Evolutionary conservation across 1,140 invertebrate species (phyloP).

Genomic region (Papilio helenus): DNA sequence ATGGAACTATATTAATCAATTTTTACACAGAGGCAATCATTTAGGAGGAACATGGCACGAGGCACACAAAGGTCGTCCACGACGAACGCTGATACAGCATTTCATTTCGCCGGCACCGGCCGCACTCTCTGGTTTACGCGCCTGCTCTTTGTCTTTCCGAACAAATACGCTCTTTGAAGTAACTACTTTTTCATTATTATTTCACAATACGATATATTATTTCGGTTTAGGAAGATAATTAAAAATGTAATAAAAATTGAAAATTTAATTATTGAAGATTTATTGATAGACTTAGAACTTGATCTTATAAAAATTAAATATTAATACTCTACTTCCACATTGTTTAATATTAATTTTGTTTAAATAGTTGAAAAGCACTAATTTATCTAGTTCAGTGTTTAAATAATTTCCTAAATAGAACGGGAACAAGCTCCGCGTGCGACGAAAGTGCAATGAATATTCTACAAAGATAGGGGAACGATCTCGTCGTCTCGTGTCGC

Average conservation of each 20-base stretch:
- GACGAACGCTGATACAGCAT: constrained; percentile 65
- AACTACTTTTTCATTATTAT: constrained; percentile 61
- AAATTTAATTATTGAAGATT: neutral
- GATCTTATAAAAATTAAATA: neutral
- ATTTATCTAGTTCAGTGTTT: neutral
- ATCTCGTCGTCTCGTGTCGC: constrained; percentile 68
- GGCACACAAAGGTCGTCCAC: constrained; percentile 60
- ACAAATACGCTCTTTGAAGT: constrained; percentile 63
- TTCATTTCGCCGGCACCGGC: constrained; percentile 70
- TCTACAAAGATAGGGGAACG: constrained; percentile 69
- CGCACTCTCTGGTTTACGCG: constrained; percentile 56
- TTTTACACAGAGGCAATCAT: constrained; percentile 66
- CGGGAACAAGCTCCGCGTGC: constrained; percentile 40
- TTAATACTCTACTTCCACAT: neutral
- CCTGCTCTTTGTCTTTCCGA: constrained; percentile 66
- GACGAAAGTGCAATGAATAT: constrained; percentile 58
- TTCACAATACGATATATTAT: constrained; percentile 46
- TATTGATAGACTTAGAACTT: neutral
- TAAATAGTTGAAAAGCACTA: neutral
- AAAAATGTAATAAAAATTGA: neutral
- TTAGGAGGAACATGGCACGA: constrained; percentile 55
- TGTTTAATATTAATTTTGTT: neutral
- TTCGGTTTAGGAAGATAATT: neutral
- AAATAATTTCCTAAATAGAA: neutral
- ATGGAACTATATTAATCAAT: constrained; percentile 72